phyloP scores from a whole-genome alignment of 2,113 vertebrate species.

The Todiramphus chloris region DNA sequence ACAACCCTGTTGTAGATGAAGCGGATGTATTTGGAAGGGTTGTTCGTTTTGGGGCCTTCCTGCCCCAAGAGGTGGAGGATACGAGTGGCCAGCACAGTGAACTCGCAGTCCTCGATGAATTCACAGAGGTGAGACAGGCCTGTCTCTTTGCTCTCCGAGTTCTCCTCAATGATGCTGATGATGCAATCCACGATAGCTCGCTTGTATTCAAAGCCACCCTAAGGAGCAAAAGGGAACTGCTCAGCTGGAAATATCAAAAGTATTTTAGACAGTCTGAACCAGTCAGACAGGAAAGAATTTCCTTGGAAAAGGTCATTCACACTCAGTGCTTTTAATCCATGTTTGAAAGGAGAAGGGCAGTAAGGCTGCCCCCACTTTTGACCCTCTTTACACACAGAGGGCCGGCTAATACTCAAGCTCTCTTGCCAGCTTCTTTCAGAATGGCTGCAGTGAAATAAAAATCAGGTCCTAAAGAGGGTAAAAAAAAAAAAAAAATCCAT shows the following conservation, averaged over 20 bases:
- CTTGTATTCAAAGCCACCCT: constrained; percentile 85
- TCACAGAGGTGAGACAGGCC: constrained; percentile 83
- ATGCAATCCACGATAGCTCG: constrained; percentile 84
- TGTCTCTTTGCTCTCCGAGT: constrained; percentile 82
- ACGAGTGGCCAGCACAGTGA: constrained; percentile 82
- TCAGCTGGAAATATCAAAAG: neutral
- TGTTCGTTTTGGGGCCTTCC: constrained; percentile 82
- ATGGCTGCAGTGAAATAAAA: neutral
- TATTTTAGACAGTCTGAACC: neutral
- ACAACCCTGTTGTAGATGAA: constrained; percentile 86
- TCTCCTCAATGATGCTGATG: constrained; percentile 85
- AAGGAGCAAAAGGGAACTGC: neutral
- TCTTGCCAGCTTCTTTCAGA: neutral
- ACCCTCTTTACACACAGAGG: neutral
- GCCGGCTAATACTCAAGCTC: neutral
- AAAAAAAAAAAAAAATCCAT: neutral
- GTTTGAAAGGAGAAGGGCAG: neutral
- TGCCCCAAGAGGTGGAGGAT: constrained; percentile 83
- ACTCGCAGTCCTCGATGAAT: constrained; percentile 85
- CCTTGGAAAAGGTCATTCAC: neutral
- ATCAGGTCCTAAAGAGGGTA: neutral
- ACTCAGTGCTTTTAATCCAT: neutral
- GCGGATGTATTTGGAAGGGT: constrained; percentile 84
- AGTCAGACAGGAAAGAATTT: neutral
- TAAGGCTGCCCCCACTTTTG: neutral